Conservation (phyloP, 2,113 vertebrate species). For the Peromyscus leucopus region DNA sequence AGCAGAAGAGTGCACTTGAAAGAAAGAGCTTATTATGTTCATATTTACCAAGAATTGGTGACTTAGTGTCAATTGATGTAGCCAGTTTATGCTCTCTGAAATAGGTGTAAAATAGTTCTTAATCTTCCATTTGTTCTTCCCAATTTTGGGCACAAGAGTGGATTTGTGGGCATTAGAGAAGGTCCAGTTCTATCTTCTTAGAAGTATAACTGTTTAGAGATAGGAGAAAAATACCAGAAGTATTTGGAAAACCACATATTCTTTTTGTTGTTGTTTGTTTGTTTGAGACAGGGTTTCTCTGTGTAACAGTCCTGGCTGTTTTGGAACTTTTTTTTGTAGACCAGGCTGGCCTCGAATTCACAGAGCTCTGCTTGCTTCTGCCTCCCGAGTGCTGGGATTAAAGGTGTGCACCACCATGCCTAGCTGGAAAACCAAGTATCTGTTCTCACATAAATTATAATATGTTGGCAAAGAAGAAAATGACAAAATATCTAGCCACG, state of each 20-base stretch:
- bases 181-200: slow-evolving; percentile 56
- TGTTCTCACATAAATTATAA: slow-evolving; percentile 47
- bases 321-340: background rate
- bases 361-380: background rate
- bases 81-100: slow-evolving; percentile 11
- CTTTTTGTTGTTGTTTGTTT: background rate
- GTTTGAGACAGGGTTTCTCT: background rate
- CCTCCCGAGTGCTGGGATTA: background rate
- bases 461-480: slow-evolving; percentile 48
- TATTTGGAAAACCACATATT: slow-evolving; percentile 1
- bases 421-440: background rate
- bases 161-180: slow-evolving; percentile 44
- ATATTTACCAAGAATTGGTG: slow-evolving; percentile 31
- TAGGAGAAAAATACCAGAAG: slow-evolving; percentile 20
- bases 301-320: background rate
- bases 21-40: slow-evolving; percentile 32
- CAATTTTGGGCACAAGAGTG: slow-evolving; percentile 37
- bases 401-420: background rate
- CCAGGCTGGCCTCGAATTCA: background rate
- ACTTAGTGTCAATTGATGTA: slow-evolving; percentile 24
- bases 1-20: slow-evolving; percentile 26
- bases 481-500: slow-evolving; percentile 32
- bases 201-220: slow-evolving; percentile 46
- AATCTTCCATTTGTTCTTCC: slow-evolving; percentile 25
- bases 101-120: slow-evolving; percentile 10